Conservation (phyloP, 2,888 invertebrate genomes). For the Drosophila demipolita region DNA sequence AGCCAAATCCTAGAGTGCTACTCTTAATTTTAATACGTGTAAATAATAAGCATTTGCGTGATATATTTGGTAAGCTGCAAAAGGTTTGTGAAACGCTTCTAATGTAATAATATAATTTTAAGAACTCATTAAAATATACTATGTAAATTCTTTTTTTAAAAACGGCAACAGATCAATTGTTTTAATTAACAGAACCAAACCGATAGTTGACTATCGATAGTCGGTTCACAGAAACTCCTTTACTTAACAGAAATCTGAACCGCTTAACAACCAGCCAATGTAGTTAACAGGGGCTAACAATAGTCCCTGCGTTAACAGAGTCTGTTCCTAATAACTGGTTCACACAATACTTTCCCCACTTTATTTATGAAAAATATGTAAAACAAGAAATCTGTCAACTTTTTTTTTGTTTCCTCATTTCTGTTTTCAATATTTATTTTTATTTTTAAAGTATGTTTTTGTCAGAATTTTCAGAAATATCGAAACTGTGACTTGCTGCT, state of each 20-base stretch:
- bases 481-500: constrained; percentile 1
- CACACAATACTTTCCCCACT: not conserved
- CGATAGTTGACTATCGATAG: constrained; percentile 6
- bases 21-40: constrained; percentile 48
- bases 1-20: constrained; percentile 36
- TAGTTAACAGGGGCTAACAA: not conserved
- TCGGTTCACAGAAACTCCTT: not conserved
- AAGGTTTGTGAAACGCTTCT: constrained; percentile 64
- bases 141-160: constrained; percentile 13
- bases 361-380: not conserved
- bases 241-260: not conserved
- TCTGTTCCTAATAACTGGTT: not conserved
- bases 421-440: not conserved
- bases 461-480: not conserved
- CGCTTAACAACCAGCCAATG: not conserved
- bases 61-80: constrained; percentile 58
- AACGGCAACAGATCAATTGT: constrained; percentile 13
- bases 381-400: not conserved
- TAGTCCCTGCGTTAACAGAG: not conserved
- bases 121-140: constrained; percentile 27
- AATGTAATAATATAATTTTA: constrained; percentile 34
- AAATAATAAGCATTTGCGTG: constrained; percentile 61
- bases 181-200: not conserved
- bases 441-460: not conserved
- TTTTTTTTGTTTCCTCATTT: not conserved